Evolutionary conservation across 1,140 invertebrate species (phyloP), one percentile per base, ranked within the genome.

Genomic region (Orussus abietinus): DNA sequence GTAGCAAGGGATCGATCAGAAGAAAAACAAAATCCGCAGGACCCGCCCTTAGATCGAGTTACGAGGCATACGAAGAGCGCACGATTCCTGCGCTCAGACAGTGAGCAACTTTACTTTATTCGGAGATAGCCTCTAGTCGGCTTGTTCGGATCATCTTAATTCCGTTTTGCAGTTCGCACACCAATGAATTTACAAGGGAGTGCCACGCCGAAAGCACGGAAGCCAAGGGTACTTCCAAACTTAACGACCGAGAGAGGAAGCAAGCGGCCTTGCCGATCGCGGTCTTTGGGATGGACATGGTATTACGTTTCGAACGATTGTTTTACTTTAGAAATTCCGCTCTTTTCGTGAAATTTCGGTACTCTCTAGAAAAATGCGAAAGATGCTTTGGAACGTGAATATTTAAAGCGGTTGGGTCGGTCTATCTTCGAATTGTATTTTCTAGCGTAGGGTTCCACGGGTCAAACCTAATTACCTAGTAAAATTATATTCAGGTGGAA

Each of bases 191-290:
- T 64, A 80, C 85, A 9, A 75, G 84, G 39, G 84, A 85, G 62
- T 83, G 80, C 47, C 81, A 85, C 45, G 57, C 78, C 45, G 79
- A 80, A 15, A 67, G 61, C 4, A 47, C 70, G 19, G 77, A 78
- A 30, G 66, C 62, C 7, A 77, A 78, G 60, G 48, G 78, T 71
- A 62, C 74, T 62, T 87, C 85, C 35, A 86, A 84, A 57, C 77
- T 89, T 6, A 87, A 85, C 21, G 91, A 96, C 59, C 78, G 88
- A 47, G 92, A 96, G 55, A 83, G 88, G 50, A 87, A 92, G 57
- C 91, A 95, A 69, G 91, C 92, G 6, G 86, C 89, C 1, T 64
- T 92, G 25, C 89, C 91, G 2, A 92, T 96, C 52, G 75, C 91
- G 20, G 87, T 95, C 7, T 96, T 96, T 69, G 92, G 92, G 41